Evolutionary conservation across 1,140 invertebrate genomes (phyloP).

Genomic region (Formica exsecta): DNA sequence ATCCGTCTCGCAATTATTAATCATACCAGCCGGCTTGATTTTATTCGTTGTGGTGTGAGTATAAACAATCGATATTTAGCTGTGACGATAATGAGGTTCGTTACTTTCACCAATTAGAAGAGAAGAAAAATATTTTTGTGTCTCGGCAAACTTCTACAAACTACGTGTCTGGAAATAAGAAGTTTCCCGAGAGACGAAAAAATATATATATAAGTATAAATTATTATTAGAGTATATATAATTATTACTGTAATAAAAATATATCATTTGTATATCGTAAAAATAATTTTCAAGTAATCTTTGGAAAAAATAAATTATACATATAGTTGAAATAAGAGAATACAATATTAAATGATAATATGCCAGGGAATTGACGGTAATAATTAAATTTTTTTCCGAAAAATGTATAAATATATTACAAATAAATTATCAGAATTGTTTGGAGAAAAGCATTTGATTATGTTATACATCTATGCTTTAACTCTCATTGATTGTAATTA

Average conservation of each 20-base stretch:
- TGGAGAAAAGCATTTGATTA: too few species aligned
- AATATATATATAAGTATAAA: background rate
- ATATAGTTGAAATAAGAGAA: conserved; percentile 1
- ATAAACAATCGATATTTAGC: background rate
- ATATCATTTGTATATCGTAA: background rate
- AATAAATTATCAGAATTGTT: too few species aligned
- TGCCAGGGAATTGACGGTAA: too few species aligned
- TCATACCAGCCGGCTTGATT: background rate
- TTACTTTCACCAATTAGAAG: conserved; percentile 25
- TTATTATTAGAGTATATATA: background rate
- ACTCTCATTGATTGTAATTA: too few species aligned
- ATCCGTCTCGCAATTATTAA: conserved; percentile 18
- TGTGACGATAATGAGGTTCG: conserved; percentile 15
- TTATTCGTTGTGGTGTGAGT: background rate
- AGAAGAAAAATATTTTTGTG: background rate
- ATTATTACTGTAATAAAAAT: background rate
- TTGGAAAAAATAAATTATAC: background rate
- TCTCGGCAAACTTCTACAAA: background rate
- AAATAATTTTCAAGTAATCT: background rate
- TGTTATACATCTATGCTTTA: too few species aligned
- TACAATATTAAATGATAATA: too few species aligned
- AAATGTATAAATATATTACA: too few species aligned
- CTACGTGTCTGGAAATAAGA: background rate
- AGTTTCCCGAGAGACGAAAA: too few species aligned
- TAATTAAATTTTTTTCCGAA: too few species aligned